These are phyloP conservation scores for Drosophila birchii DNA, from an alignment of 2,888 invertebrate genomes.

Conservation along the genomic window DNA sequence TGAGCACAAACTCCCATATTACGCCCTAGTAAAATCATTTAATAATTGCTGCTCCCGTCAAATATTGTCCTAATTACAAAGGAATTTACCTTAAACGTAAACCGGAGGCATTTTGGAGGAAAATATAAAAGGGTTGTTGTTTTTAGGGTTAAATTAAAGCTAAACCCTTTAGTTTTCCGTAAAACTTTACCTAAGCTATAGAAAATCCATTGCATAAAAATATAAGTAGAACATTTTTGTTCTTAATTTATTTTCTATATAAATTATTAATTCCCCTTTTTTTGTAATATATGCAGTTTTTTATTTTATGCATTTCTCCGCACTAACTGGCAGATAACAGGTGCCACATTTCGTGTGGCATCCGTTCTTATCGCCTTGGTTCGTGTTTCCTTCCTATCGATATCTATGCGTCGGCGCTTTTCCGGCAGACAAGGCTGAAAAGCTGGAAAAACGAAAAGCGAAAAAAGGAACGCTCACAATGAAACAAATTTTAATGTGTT, in stretches of 20 bases:
- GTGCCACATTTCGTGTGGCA: slow-evolving; percentile 43
- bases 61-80: slow-evolving; percentile 17
- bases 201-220: not conserved
- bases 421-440: slow-evolving; percentile 24
- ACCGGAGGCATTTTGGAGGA: not conserved
- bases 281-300: slow-evolving; percentile 7
- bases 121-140: not conserved
- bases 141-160: not conserved
- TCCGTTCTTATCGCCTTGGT: slow-evolving; percentile 25
- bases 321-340: slow-evolving; percentile 55
- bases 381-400: slow-evolving; percentile 32
- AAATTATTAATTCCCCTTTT: not conserved
- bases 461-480: slow-evolving; percentile 17
- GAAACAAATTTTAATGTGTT: slow-evolving; percentile 76
- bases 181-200: not conserved
- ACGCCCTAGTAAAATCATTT: slow-evolving; percentile 13
- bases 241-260: not conserved
- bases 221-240: too few relatives aligned
- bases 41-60: slow-evolving; percentile 16
- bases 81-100: not conserved
- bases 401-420: slow-evolving; percentile 26
- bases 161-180: not conserved
- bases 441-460: slow-evolving; percentile 20
- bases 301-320: not conserved
- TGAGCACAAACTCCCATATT: not conserved